phyloP scores from a whole-genome alignment of 2,888 invertebrate genomes.

The Petrolisthes manimaculis region DNA sequence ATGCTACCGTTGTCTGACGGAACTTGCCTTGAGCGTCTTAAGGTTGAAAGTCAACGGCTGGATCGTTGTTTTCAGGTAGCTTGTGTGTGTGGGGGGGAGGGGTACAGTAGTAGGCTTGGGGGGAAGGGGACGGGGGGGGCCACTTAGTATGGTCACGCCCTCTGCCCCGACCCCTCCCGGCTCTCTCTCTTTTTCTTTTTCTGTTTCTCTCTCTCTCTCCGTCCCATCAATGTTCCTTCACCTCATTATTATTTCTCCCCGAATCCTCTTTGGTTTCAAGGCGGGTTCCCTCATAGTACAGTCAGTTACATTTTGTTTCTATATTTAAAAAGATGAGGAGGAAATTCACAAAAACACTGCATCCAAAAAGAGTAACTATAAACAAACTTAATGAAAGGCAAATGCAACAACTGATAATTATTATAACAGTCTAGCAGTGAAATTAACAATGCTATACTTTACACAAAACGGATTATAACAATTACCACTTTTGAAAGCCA shows the following conservation, averaged over 20 bases:
- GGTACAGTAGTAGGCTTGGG: neutral
- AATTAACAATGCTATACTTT: too few species aligned
- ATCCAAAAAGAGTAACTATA: too few species aligned
- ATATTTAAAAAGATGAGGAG: too few species aligned
- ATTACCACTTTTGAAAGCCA: too few species aligned
- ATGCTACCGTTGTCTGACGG: slow-evolving; percentile 58
- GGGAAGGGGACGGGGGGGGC: slow-evolving; percentile 34
- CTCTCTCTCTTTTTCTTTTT: slow-evolving; percentile 20
- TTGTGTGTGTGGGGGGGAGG: slow-evolving; percentile 54
- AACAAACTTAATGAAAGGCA: too few species aligned
- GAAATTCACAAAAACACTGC: too few species aligned
- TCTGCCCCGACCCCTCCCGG: slow-evolving; percentile 32
- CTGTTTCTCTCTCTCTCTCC: slow-evolving; percentile 37
- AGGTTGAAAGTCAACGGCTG: slow-evolving; percentile 59
- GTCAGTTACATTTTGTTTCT: too few species aligned
- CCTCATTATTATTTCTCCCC: neutral
- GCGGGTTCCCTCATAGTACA: neutral
- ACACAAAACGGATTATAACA: too few species aligned
- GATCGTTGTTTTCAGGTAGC: slow-evolving; percentile 42
- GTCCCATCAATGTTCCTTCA: neutral
- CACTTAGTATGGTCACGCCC: neutral
- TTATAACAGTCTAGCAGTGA: too few species aligned
- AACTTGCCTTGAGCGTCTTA: slow-evolving; percentile 58
- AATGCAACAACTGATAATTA: too few species aligned
- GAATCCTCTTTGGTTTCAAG: neutral